Conservation (phyloP, 2,797 vertebrate species). For the Chaenodraco wilsoni region DNA sequence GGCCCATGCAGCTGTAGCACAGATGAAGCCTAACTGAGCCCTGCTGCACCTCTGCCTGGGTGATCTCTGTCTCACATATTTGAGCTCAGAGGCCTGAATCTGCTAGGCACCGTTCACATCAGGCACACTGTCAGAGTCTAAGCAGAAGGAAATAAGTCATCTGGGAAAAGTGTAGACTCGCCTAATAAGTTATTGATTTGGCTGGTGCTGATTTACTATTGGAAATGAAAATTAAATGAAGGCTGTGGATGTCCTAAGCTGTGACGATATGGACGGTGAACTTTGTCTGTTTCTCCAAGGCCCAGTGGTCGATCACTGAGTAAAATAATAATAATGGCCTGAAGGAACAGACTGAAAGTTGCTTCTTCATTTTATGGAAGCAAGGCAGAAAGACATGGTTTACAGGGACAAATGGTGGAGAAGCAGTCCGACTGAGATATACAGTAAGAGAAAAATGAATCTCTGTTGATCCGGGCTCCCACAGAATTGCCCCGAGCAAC, state of each 20-base stretch:
- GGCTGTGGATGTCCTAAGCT: constrained; percentile 28
- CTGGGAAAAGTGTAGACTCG: constrained; percentile 50
- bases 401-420: constrained; percentile 22
- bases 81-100: constrained; percentile 24
- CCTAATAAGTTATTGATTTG: constrained; percentile 73
- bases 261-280: constrained; percentile 7
- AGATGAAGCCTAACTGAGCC: constrained; percentile 43
- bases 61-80: constrained; percentile 55
- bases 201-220: constrained; percentile 41
- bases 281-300: constrained; percentile 19
- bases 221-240: constrained; percentile 64
- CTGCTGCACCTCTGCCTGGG: constrained; percentile 45
- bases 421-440: constrained; percentile 35
- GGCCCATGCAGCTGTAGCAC: constrained; percentile 67
- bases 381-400: constrained; percentile 22
- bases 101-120: constrained; percentile 14
- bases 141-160: constrained; percentile 62
- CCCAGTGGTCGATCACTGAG: constrained; percentile 18
- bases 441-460: constrained; percentile 39
- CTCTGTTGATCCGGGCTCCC: constrained; percentile 46
- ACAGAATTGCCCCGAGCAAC: constrained; percentile 40
- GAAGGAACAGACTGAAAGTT: constrained; percentile 10
- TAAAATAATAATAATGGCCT: constrained; percentile 17
- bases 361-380: constrained; percentile 8
- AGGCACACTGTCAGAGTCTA: constrained; percentile 22